These are phyloP conservation scores for Drosophila pseudotakahashii DNA, from an alignment of 2,888 invertebrate species.

Conservation along the genomic window DNA sequence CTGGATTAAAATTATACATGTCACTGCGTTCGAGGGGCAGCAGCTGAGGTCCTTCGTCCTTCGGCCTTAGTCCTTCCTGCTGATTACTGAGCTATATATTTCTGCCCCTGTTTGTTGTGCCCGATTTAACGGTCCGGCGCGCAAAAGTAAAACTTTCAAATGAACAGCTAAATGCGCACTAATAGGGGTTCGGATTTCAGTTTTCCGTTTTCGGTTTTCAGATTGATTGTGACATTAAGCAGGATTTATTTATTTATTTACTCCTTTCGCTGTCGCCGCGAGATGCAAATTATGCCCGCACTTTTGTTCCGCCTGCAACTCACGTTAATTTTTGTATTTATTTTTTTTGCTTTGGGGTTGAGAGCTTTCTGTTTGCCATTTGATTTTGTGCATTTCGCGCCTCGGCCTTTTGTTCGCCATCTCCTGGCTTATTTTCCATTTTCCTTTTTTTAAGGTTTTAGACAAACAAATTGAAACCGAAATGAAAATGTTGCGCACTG, in stretches of 20 bases:
- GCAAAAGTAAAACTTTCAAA: constrained; percentile 82
- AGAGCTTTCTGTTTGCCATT: constrained; percentile 45
- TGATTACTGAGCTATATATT: constrained; percentile 3
- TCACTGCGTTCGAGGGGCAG: constrained; percentile 54
- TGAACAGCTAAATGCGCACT: constrained; percentile 83
- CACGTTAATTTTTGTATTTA: constrained; percentile 27
- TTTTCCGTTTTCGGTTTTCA: constrained; percentile 36
- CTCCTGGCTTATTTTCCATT: too few relatives aligned
- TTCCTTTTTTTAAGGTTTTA: constrained; percentile 46
- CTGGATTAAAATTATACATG: constrained; percentile 82
- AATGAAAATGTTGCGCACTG: constrained; percentile 18
- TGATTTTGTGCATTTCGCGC: constrained; percentile 55
- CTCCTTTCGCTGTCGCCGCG: constrained; percentile 65
- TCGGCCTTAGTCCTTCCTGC: constrained; percentile 21
- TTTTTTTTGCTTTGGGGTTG: constrained; percentile 43
- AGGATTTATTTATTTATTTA: constrained; percentile 83
- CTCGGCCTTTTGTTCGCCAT: constrained; percentile 1
- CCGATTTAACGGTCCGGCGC: constrained; percentile 83
- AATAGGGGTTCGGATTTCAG: constrained; percentile 83
- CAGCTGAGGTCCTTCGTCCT: constrained; percentile 32
- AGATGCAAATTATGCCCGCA: constrained; percentile 77
- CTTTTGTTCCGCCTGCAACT: constrained; percentile 22
- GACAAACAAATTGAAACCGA: constrained; percentile 49
- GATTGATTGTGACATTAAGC: constrained; percentile 84
- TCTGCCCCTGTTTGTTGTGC: constrained; percentile 65